Evolutionary conservation across 1,140 invertebrate species (phyloP), one percentile per base, ranked within the genome.

Genomic region (Drosophila kikkawai): DNA sequence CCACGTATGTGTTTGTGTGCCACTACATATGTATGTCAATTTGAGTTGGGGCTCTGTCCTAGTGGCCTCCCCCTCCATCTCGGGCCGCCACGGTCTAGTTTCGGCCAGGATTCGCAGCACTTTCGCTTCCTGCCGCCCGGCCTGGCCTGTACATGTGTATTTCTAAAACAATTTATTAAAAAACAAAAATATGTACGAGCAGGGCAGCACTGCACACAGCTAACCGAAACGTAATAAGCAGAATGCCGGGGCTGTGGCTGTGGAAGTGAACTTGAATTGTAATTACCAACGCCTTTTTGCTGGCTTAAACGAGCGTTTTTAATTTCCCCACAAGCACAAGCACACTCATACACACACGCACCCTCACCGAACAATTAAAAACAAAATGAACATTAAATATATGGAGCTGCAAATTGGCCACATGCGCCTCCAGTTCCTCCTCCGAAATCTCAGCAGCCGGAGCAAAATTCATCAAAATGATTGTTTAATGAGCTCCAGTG

Each of bases 261-360:
- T 67, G 73, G 42, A 83, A 88, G 87, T 88, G 81, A 87, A 87
- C 84, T 87, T 87, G 85, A 79, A 87, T 90, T 79, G 81, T 80
- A 87, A 87, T 87, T 84, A 84, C 77, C 80, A 81, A 84, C 80
- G 84, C 80, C 68, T 75, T 81, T 45, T 69, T 65, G 65, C 77
- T 39, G 56, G 39, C 74, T 69, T 75, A 70, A 75, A 74, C 56
- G 57, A 74, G 71, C 61, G 36, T 80, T 87, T 87, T 88, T 78
- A 84, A 80, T 84, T 80, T 84, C 8, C 73, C 73, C 44, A 56
- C 63, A 75, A 59, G 71, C 47, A 64, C 53, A 47, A 15, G 26
- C 22, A 13, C 50, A 57, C 42, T 39, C n/a, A 8, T 36, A 42
- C 37, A 9, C 22, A 12, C 48, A 39, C 69, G 57, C 19, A 13